Evolutionary conservation across 2,888 invertebrate genomes (phyloP).

Genomic region (Pecten maximus): DNA sequence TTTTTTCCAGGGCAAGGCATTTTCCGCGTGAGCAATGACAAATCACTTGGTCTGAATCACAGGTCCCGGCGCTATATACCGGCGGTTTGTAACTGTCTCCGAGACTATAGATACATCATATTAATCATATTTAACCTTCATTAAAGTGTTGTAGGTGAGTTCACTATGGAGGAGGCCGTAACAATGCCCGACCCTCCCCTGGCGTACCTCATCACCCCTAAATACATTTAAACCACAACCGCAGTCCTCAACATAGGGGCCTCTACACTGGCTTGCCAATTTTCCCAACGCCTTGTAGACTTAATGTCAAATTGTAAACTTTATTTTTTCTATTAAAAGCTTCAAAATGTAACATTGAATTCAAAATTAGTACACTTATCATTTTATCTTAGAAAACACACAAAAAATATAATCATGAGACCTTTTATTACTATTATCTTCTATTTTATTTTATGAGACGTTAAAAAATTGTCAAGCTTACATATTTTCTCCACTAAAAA

Average conservation of each 20-base stretch:
- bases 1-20: not conserved
- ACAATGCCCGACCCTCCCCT: not conserved
- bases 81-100: not conserved
- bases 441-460: not conserved
- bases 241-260: not conserved
- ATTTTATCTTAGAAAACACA: not conserved
- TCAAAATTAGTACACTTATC: not conserved
- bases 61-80: not conserved
- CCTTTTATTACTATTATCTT: not conserved
- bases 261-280: not conserved
- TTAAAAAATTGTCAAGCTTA: not conserved
- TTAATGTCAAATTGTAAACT: not conserved
- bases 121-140: constrained; percentile 13
- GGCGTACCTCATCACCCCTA: not conserved
- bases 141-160: not conserved
- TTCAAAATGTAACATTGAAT: no score
- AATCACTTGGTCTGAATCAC: not conserved
- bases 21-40: not conserved
- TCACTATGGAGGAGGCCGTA: not conserved
- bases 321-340: not conserved
- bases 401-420: not conserved
- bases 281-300: not conserved
- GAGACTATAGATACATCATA: not conserved
- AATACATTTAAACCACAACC: not conserved
- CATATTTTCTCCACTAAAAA: not conserved